phyloP scores from a whole-genome alignment of 1,140 invertebrate species.

The Heterodera carotae region DNA sequence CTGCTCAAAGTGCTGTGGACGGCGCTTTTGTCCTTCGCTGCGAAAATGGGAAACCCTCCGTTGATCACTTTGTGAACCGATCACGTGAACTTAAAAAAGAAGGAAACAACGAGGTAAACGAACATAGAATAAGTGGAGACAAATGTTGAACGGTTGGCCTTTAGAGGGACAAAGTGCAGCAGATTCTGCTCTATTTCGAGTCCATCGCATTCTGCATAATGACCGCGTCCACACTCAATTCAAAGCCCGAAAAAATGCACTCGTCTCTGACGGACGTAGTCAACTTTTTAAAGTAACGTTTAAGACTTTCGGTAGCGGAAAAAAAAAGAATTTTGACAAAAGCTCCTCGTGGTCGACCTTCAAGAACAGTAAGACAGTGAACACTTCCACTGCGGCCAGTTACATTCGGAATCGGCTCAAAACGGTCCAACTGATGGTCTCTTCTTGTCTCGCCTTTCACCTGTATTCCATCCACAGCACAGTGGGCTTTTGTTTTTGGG shows the following conservation, averaged over 20 bases:
- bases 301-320: no score
- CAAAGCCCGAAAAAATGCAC: conserved; percentile 24
- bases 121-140: neutral
- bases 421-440: conserved; percentile 29
- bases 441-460: conserved; percentile 29
- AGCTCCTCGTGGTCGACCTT: conserved; percentile 17
- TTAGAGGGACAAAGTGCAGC: conserved; percentile 26
- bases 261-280: conserved; percentile 22
- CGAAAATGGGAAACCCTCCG: conserved; percentile 3
- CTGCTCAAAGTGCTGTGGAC: neutral
- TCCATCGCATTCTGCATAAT: conserved; percentile 36
- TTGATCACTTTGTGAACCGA: conserved; percentile 15
- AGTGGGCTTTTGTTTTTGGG: no score
- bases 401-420: conserved; percentile 22
- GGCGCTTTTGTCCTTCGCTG: neutral
- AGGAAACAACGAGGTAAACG: conserved; percentile 28
- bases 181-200: conserved; percentile 32
- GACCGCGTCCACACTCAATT: neutral
- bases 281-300: conserved; percentile 33
- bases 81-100: conserved; percentile 31
- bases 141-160: neutral
- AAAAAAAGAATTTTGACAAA: no score
- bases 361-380: conserved; percentile 28
- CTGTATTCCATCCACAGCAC: conserved; percentile 16
- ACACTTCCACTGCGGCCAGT: conserved; percentile 9